Evolutionary conservation across 1,140 invertebrate genomes (phyloP), one percentile per base, ranked within the genome.

Genomic region (Adoxophyes honmai): DNA sequence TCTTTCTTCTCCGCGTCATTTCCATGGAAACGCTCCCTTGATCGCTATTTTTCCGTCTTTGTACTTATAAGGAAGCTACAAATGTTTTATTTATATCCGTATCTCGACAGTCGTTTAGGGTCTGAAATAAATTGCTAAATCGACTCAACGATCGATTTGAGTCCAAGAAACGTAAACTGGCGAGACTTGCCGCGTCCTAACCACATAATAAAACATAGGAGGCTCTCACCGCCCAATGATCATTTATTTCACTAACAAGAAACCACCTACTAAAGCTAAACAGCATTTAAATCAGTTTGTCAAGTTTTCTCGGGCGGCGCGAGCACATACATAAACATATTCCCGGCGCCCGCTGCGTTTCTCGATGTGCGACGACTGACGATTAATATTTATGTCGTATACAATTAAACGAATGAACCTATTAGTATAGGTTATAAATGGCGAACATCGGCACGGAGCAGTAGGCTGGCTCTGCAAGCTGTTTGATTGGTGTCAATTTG

Each of bases 231-330:
- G 42, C 21, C 18, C 42, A 48, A 48, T 48, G 42, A 28, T 48
- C 18, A 48, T 33, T 33, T 48, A 48, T 4, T 48, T 28, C 28
- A 48, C 28, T 48, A 48, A 48, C 42, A 48, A 48, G 42, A 48
- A 48, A 33, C 42, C 42, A 21, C 42, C 16, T 21, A 48, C 18
- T 48, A 21, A 16, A 28, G 21, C 18, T 48, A 21, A 16, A 28
- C 42, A 48, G 42, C 11, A 48, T 48, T 48, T 48, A 48, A 48
- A 48, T 48, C 42, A 48, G 42, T 48, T 48, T 21, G 42, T 48
- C 16, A 48, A 18, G 42, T 33, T 44, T 48, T 18, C 42, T 48
- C 42, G 21, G 21, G 42, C 21, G 42, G 21, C 21, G 42, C 21
- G 42, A 11, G 11, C 16, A 28, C 21, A 28, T 28, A 28, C 21